Percentiles rank a stretch among this genome's conserved stretches.
Evolutionary conservation across 2,888 invertebrate species (phyloP).

Genomic region (Escarpia spicata): DNA sequence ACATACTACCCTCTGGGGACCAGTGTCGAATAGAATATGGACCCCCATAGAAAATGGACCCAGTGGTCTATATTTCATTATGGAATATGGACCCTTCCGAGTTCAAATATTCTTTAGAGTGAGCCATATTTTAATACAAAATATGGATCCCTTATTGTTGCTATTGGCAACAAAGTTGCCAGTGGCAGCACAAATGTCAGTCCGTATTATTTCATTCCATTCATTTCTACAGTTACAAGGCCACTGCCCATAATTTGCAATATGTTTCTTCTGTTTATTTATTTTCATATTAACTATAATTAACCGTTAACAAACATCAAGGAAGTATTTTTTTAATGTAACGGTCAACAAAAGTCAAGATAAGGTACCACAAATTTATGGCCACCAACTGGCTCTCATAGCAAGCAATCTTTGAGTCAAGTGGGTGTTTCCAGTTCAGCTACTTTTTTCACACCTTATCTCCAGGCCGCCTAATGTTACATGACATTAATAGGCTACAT

Average conservation of each 20-base stretch:
- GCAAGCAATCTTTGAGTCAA: not conserved
- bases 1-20: not conserved
- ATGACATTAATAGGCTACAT: conserved; percentile 12
- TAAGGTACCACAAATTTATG: not conserved
- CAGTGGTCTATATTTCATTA: no score
- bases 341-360: not conserved
- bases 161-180: not conserved
- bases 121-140: not conserved
- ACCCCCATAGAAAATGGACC: no score
- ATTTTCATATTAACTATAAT: not conserved
- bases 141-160: not conserved
- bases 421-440: not conserved
- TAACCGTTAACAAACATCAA: not conserved
- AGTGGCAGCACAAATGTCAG: not conserved
- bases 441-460: conserved; percentile 10
- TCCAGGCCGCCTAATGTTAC: not conserved
- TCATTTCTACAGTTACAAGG: no score
- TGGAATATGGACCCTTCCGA: no score
- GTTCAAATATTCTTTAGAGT: no score
- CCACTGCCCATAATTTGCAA: no score
- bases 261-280: no score
- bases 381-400: not conserved
- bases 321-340: not conserved
- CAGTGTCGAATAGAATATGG: no score
- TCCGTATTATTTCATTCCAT: no score